Conservation (phyloP, 2,113 vertebrate genomes). For the Eptesicus fuscus region DNA sequence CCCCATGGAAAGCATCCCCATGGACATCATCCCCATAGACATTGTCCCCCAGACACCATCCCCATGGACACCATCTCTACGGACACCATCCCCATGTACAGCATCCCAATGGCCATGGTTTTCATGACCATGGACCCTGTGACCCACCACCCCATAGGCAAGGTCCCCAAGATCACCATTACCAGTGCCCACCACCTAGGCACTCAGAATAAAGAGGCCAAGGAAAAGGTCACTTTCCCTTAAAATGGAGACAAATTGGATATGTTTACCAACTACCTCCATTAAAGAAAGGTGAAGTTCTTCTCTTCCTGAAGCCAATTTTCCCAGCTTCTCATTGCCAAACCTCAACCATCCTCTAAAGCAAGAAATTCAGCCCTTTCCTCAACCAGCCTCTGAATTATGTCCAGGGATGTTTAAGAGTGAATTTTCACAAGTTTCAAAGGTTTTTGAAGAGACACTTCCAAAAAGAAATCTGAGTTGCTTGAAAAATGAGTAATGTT, state of each 20-base stretch:
- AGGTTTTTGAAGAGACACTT: constrained; percentile 68
- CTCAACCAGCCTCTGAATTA: constrained; percentile 54
- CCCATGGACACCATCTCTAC: neutral
- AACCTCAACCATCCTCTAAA: no score
- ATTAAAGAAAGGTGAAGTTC: constrained; percentile 63
- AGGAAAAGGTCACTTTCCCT: constrained; percentile 37
- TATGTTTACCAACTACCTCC: constrained; percentile 68
- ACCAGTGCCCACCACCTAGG: neutral
- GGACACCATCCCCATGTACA: neutral
- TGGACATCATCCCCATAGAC: neutral
- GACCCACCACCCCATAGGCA: constrained; percentile 32
- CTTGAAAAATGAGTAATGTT: constrained; percentile 34
- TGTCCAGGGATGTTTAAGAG: constrained; percentile 73
- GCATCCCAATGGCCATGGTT: neutral
- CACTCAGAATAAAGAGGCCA: constrained; percentile 14
- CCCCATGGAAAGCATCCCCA: no score
- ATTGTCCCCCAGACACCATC: neutral
- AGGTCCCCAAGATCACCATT: neutral
- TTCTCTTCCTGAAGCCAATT: constrained; percentile 73
- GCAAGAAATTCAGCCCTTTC: constrained; percentile 55
- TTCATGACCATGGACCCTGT: constrained; percentile 34
- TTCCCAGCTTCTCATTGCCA: constrained; percentile 37
- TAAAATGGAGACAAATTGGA: neutral
- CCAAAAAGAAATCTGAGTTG: constrained; percentile 4
- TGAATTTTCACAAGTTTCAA: constrained; percentile 52